Conservation (phyloP, 64 coral and sea anemone species). For the Actinia equina region DNA sequence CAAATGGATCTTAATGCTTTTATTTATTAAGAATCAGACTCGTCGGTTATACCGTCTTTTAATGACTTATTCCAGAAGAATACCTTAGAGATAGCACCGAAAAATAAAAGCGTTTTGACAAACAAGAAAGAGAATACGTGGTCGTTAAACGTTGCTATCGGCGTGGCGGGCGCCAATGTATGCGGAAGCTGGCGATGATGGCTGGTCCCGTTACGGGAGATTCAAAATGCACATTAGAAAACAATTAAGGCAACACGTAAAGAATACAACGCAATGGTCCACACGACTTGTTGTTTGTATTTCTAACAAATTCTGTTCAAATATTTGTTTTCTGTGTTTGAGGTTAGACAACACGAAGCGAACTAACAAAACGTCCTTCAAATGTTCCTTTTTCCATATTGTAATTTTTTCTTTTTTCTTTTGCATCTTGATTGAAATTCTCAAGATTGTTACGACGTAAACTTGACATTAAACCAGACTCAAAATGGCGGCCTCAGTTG, state of each 20-base stretch:
- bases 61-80: neutral
- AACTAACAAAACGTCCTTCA: neutral
- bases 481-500: too few species aligned
- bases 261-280: neutral
- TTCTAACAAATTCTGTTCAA: slow-evolving; percentile 3
- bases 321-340: slow-evolving; percentile 4
- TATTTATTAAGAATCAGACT: neutral
- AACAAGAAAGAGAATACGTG: neutral
- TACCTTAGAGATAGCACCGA: neutral
- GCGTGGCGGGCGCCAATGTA: neutral
- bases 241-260: neutral
- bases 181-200: neutral
- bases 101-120: neutral
- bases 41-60: neutral
- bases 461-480: too few species aligned
- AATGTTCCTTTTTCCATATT: neutral
- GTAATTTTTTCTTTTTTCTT: too few species aligned
- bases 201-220: neutral
- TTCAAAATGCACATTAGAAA: neutral
- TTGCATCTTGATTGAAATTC: too few species aligned
- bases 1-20: neutral
- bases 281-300: neutral
- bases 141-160: neutral
- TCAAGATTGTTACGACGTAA: too few species aligned
- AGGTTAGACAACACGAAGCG: neutral